Evolutionary conservation across 1,140 invertebrate genomes (phyloP).

Genomic region (Chionoecetes opilio): DNA sequence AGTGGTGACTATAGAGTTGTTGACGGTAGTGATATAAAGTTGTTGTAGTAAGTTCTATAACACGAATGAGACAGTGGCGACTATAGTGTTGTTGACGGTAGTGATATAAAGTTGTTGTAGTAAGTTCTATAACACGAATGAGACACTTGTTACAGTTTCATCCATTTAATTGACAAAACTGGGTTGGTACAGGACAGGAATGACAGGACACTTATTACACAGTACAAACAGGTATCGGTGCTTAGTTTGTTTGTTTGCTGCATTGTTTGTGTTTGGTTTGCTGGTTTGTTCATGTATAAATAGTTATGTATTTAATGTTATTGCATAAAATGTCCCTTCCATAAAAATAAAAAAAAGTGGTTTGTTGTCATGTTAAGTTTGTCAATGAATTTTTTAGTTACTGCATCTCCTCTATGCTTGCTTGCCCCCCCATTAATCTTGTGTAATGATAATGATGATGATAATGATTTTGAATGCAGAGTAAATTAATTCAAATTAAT

Average conservation of each 20-base stretch:
- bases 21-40: too few relatives aligned
- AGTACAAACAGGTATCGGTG: slow-evolving; percentile 66
- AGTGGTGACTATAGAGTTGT: too few relatives aligned
- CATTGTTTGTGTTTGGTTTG: background rate
- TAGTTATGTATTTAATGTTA: too few relatives aligned
- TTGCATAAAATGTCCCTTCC: too few relatives aligned
- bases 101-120: slow-evolving; percentile 17
- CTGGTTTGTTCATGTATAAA: too few relatives aligned
- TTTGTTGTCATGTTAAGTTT: too few relatives aligned
- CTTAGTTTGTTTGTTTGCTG: background rate
- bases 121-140: slow-evolving; percentile 64
- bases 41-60: too few relatives aligned
- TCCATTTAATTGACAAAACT: slow-evolving; percentile 79
- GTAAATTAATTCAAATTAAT: too few relatives aligned
- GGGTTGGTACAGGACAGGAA: slow-evolving; percentile 61
- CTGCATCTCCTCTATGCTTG: too few relatives aligned
- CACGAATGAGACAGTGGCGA: background rate
- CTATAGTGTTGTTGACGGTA: background rate
- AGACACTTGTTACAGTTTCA: slow-evolving; percentile 73
- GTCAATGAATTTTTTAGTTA: too few relatives aligned
- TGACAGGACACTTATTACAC: slow-evolving; percentile 73
- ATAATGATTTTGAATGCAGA: background rate
- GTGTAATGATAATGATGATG: background rate
- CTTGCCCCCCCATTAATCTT: background rate
- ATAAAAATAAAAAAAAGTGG: too few relatives aligned